Conservation (phyloP, 2,888 invertebrate species). For the Lochmaea capreae region DNA sequence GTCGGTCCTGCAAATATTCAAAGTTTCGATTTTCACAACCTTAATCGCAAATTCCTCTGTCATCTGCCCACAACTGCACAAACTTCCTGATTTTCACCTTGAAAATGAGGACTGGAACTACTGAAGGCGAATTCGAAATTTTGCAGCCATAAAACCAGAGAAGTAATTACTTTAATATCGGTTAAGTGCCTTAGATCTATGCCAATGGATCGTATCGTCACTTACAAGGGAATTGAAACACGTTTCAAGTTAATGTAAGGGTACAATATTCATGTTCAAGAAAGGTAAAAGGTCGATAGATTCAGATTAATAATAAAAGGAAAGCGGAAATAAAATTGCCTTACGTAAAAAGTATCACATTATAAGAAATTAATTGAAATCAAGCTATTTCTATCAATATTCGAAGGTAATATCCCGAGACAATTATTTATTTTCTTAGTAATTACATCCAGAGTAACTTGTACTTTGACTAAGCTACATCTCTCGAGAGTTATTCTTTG, state of each 20-base stretch:
- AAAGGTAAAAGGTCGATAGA: constrained; percentile 7
- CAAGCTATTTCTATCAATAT: too few species aligned
- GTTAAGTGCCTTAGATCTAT: constrained; percentile 11
- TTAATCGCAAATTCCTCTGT: too few species aligned
- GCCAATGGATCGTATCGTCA: constrained; percentile 21
- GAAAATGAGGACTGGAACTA: neutral
- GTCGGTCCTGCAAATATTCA: too few species aligned
- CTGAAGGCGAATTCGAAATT: neutral
- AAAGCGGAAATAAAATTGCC: too few species aligned
- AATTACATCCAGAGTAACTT: too few species aligned
- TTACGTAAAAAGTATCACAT: neutral
- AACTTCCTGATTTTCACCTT: too few species aligned
- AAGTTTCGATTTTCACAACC: too few species aligned
- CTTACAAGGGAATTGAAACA: constrained; percentile 18
- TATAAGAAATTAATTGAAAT: neutral
- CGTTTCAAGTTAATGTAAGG: constrained; percentile 21
- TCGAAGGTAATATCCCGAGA: too few species aligned
- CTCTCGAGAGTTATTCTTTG: too few species aligned
- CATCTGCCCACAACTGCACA: too few species aligned
- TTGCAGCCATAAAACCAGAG: constrained; percentile 17
- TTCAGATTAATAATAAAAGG: constrained; percentile 3
- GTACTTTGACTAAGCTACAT: too few species aligned
- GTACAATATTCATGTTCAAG: constrained; percentile 12
- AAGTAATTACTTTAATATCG: constrained; percentile 13
- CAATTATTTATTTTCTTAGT: too few species aligned